Base-by-base conservation (phyloP, 2,888 invertebrate species). In the Luperina nickerlii region DNA sequence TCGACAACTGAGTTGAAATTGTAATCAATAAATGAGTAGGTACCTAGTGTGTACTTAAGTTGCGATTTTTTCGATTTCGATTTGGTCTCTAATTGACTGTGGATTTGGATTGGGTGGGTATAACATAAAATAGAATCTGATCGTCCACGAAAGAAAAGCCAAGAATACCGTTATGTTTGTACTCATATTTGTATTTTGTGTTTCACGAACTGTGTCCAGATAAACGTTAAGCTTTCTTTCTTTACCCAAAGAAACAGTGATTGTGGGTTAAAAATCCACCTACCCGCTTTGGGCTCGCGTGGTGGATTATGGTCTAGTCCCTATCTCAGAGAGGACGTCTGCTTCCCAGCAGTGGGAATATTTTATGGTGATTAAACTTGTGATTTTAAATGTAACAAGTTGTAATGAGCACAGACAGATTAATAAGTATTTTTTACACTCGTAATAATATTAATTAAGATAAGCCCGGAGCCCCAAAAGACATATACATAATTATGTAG, bases 1-100 rank as follows among this genome's bases (percentile, higher is more conserved):
- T 83, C 86, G 67, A 88, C 71, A 74, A 83, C 60, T 38, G 69
- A 78, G 73, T 71, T 75, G 82, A 78, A 87, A 83, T 77, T 82
- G 79, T 72, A 85, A 87, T 87, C 86, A 87, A 86, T 76, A 78
- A 69, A 51, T 54, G 67, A 74, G 65, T n/a, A n/a, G n/a, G n/a
- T 70, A 42, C 62, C 48, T 18, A 8, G 57, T 83, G 74, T 76
- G 79, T 75, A 73, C 48, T 51, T 48, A 15, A 38, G n/a, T 48
- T 6, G 32, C 8, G 20, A 51, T 67, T 74, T 81, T 74, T 62
- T 70, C 27, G 1, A 62, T 81, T 68, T 63, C 45, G 7, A 57
- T 76, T 68, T 68, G 45, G 27, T 45, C n/a, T 76, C 24, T 51
- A 63, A 65, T 63, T 69, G 63, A 69, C 11, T 32, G 8, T 15